Base-by-base conservation (phyloP, 2,797 vertebrate species). In the Amblyraja radiata region DNA sequence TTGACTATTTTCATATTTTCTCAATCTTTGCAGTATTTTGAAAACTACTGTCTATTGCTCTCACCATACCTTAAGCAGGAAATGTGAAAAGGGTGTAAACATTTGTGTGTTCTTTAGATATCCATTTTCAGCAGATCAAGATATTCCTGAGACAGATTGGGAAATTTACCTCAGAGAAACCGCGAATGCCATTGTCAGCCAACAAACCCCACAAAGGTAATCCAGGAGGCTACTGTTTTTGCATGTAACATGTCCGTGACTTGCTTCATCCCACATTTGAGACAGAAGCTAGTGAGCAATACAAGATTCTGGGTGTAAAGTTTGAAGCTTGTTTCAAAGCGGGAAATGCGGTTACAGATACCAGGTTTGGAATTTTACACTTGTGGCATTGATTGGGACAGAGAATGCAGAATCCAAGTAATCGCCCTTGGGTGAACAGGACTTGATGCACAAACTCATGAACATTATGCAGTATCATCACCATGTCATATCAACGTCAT, bases 151-250 rank as follows among this genome's bases (percentile, higher is more conserved):
- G 95, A 97, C 98, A 0, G 99, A 99, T 95, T 99, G 99, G 99
- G 98, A 99, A 95, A 95, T 98, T 36, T 99, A 99, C 95, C 96
- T 99, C 94, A 96, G 97, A 95, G 99, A 99, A 95, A 99, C 99
- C 0, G 98, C 98, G 54, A 98, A 98, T 93, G 97, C 97, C 93
- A 97, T 99, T 46, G 98, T 99, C 83, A 97, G 97, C 95, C 98
- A 98, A 95, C 99, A 99, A 95, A 98, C 96, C 36, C 98, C 99
- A 9, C 98, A 99, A 94, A 98, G 98, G 98, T 99, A 94, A 74
- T n/a, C 21, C 23, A 65, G 21, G 23, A 74, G 74, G 73, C 46
- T 74, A 39, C 23, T 92, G 39, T 46, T 28, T 54, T 36, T 74
- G 21, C 71, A 21, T 73, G 65, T 73, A 73, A 73, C 23, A 73